phyloP scores from a whole-genome alignment of 1,140 invertebrate genomes.

The Drosophila sturtevanti region DNA sequence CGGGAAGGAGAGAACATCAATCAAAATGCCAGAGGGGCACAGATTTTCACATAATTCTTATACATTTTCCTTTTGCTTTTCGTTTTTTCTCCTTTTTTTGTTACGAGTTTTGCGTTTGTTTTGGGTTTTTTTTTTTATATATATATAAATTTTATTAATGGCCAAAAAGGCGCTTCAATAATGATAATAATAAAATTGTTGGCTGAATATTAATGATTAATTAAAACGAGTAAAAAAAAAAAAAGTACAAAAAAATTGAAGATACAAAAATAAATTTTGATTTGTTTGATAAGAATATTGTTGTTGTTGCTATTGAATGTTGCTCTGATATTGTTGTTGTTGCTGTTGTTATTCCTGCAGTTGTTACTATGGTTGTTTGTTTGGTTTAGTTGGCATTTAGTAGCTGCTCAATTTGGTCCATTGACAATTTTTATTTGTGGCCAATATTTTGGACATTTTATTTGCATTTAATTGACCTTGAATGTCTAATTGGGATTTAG shows the following conservation, averaged over 20 bases:
- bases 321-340: not conserved
- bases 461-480: not conserved
- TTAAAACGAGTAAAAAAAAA: constrained; percentile 38
- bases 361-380: no score
- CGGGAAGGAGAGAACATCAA: constrained; percentile 33
- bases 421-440: constrained; percentile 30
- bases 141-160: constrained; percentile 50
- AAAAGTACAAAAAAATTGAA: no score
- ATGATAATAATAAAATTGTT: constrained; percentile 29
- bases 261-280: constrained; percentile 22
- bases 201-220: constrained; percentile 41
- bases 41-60: constrained; percentile 31
- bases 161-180: constrained; percentile 45
- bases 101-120: constrained; percentile 7
- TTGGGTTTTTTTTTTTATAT: constrained; percentile 44
- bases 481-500: constrained; percentile 75
- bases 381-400: not conserved
- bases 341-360: no score
- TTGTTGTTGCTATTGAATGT: constrained; percentile 8
- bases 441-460: not conserved
- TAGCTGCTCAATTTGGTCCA: constrained; percentile 53
- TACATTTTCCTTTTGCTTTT: constrained; percentile 16
- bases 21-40: constrained; percentile 37
- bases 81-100: constrained; percentile 26
- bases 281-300: not conserved